Evolutionary conservation across 2,797 vertebrate species (phyloP).

Genomic region (Capromys pilorides): DNA sequence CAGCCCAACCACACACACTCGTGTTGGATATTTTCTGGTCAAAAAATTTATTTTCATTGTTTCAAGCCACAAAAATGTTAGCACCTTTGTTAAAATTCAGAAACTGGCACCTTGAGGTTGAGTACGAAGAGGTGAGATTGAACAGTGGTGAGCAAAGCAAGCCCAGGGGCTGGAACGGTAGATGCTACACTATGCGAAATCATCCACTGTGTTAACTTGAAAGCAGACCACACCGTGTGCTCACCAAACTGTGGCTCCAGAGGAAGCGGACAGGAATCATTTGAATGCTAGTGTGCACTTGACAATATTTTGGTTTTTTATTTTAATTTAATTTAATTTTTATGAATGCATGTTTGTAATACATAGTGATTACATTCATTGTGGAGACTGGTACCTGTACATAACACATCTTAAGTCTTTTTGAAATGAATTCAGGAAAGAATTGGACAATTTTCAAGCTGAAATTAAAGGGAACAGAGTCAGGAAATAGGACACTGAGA

Average conservation of each 20-base stretch:
- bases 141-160: not conserved
- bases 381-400: not conserved
- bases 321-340: not conserved
- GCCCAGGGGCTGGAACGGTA: not conserved
- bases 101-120: not conserved
- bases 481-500: conserved; percentile 7
- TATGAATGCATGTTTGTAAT: not conserved
- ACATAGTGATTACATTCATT: not conserved
- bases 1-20: not conserved
- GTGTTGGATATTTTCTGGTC: not conserved
- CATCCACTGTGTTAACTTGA: not conserved
- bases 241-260: not conserved
- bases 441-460: not conserved
- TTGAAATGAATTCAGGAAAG: not conserved
- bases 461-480: not conserved
- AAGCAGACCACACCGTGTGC: not conserved
- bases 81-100: not conserved
- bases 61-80: not conserved
- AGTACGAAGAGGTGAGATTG: not conserved
- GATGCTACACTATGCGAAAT: not conserved
- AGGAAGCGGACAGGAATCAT: not conserved
- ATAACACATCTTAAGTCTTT: not conserved
- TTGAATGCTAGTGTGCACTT: not conserved
- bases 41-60: not conserved
- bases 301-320: not conserved